These are phyloP conservation scores for Muricea muricata DNA, from an alignment of 92 coral and sea anemone genomes.

Conservation along the genomic window DNA sequence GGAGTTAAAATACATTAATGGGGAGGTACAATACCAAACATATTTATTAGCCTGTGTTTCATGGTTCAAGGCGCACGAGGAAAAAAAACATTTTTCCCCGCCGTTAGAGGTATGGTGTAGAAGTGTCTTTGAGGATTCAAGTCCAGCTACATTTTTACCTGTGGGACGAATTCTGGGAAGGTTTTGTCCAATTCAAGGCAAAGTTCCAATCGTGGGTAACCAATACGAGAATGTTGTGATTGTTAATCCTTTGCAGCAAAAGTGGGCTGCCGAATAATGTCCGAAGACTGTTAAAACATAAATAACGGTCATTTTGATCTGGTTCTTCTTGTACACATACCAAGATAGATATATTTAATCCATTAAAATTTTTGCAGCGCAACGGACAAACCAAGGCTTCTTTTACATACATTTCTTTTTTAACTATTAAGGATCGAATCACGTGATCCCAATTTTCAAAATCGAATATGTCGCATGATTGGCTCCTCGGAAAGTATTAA, in stretches of 20 bases:
- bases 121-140: background rate
- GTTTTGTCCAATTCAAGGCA: slow-evolving; percentile 16
- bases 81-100: background rate
- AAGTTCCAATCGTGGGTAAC: background rate
- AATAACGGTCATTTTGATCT: too few relatives aligned
- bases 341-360: too few relatives aligned
- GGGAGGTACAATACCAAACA: background rate
- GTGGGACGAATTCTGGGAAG: slow-evolving; percentile 15
- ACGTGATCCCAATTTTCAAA: too few relatives aligned
- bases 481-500: too few relatives aligned
- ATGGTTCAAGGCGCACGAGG: slow-evolving; percentile 17
- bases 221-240: slow-evolving; percentile 5
- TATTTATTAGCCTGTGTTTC: slow-evolving; percentile 16
- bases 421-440: too few relatives aligned
- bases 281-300: too few relatives aligned
- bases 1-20: background rate
- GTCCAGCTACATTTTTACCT: slow-evolving; percentile 16
- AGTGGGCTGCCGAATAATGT: slow-evolving; percentile 15
- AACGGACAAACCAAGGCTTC: too few relatives aligned
- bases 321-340: too few relatives aligned
- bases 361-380: too few relatives aligned
- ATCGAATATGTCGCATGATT: too few relatives aligned
- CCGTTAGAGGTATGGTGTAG: slow-evolving; percentile 33
- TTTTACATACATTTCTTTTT: too few relatives aligned
- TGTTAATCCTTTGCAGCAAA: slow-evolving; percentile 20